phyloP scores from a whole-genome alignment of 1,140 invertebrate genomes.

The Epicauta chinensis region DNA sequence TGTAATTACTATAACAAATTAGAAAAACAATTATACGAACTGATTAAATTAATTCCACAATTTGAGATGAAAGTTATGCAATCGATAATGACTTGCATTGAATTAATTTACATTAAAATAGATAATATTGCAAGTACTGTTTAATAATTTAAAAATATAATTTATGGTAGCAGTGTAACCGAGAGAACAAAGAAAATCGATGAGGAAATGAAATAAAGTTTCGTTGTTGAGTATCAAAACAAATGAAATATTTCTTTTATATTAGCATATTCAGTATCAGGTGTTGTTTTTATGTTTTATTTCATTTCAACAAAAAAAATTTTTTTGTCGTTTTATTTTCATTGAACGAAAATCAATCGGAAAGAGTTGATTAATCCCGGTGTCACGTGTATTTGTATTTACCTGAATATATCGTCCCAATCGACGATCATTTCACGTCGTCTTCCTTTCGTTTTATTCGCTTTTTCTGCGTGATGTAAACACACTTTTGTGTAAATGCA shows the following conservation, averaged over 20 bases:
- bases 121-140: too few relatives aligned
- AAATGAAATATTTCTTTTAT: too few relatives aligned
- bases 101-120: not conserved
- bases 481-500: constrained; percentile 67
- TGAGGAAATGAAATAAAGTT: constrained; percentile 7
- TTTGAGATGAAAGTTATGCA: too few relatives aligned
- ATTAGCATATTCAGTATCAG: too few relatives aligned
- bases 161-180: constrained; percentile 6
- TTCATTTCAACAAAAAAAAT: too few relatives aligned
- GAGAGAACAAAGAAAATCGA: constrained; percentile 16
- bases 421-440: constrained; percentile 43
- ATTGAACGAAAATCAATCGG: too few relatives aligned
- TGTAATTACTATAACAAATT: constrained; percentile 62
- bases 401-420: constrained; percentile 64
- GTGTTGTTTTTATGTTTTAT: too few relatives aligned
- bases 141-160: constrained; percentile 1
- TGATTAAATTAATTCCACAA: constrained; percentile 1
- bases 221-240: constrained; percentile 1
- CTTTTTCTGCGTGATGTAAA: constrained; percentile 54
- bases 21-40: not conserved
- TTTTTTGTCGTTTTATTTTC: too few relatives aligned
- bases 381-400: constrained; percentile 21
- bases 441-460: constrained; percentile 41
- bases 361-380: too few relatives aligned
- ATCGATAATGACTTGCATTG: too few relatives aligned